phyloP scores from a whole-genome alignment of 1,140 invertebrate genomes.

The Chironomus striatipennis region DNA sequence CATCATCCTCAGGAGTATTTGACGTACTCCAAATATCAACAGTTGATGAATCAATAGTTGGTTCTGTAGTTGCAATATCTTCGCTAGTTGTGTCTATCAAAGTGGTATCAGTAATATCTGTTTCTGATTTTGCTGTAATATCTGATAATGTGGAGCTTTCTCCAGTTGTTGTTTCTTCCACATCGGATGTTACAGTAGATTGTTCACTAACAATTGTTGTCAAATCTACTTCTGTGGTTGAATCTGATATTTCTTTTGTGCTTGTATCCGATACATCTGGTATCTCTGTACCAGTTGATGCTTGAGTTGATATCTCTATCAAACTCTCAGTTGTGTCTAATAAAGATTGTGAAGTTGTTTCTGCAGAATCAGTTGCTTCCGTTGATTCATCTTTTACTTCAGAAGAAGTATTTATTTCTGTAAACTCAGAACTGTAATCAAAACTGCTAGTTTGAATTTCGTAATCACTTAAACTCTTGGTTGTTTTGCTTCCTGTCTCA shows the following conservation, averaged over 20 bases:
- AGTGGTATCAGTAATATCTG: background rate
- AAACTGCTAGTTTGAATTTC: constrained; percentile 28
- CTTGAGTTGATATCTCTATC: constrained; percentile 24
- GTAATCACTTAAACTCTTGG: constrained; percentile 29
- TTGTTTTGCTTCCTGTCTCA: constrained; percentile 27
- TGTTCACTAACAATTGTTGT: constrained; percentile 24
- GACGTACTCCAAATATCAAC: constrained; percentile 40
- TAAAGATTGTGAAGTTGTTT: constrained; percentile 23
- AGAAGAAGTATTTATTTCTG: constrained; percentile 1
- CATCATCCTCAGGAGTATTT: constrained; percentile 24
- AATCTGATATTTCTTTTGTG: constrained; percentile 25
- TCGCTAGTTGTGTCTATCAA: background rate
- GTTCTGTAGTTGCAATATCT: constrained; percentile 18
- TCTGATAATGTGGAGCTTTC: constrained; percentile 27
- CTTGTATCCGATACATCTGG: background rate
- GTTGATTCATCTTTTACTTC: constrained; percentile 26
- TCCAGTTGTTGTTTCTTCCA: constrained; percentile 23
- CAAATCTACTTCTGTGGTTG: constrained; percentile 21
- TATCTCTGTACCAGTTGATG: constrained; percentile 20
- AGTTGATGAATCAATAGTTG: constrained; percentile 29
- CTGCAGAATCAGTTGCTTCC: constrained; percentile 27
- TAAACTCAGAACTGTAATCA: background rate
- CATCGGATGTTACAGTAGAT: constrained; percentile 26
- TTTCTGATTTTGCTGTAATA: constrained; percentile 29
- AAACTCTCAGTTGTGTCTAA: constrained; percentile 26